These are phyloP conservation scores for Phaedon cochleariae DNA, from an alignment of 2,888 invertebrate genomes.

Conservation along the genomic window DNA sequence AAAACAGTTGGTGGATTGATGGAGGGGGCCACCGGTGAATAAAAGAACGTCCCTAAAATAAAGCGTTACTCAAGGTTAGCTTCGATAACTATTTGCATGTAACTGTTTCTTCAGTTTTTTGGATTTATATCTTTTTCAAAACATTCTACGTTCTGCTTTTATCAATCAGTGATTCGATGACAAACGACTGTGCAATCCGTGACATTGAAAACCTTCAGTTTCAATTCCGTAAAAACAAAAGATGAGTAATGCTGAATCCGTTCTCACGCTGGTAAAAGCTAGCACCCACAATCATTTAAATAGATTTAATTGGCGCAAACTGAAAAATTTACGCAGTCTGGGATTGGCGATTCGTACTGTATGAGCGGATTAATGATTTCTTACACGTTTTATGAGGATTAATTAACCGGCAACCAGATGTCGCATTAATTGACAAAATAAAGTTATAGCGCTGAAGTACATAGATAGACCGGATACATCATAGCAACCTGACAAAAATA, in stretches of 20 bases:
- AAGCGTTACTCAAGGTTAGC: no score
- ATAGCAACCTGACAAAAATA: neutral
- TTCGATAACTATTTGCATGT: no score
- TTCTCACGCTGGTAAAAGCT: conserved; percentile 21
- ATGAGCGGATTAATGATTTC: conserved; percentile 23
- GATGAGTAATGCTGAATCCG: conserved; percentile 26
- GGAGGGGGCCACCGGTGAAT: no score
- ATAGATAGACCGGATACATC: neutral
- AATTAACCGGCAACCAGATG: conserved; percentile 17
- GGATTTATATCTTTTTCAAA: no score
- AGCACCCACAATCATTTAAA: conserved; percentile 25
- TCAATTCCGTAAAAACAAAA: conserved; percentile 23
- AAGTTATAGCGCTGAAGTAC: neutral
- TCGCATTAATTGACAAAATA: conserved; percentile 4
- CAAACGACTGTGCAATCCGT: neutral
- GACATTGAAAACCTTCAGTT: neutral
- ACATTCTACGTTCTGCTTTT: no score
- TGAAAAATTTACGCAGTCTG: conserved; percentile 28
- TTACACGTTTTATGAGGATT: conserved; percentile 19
- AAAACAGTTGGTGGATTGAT: no score
- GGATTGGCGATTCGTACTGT: conserved; percentile 21
- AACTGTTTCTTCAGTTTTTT: no score
- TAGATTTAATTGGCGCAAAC: conserved; percentile 25
- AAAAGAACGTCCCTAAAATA: no score
- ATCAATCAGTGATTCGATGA: neutral